Evolutionary conservation across 2,888 invertebrate genomes (phyloP), one percentile per base, ranked within the genome.

Genomic region (Marasmarcha lunaedactyla): DNA sequence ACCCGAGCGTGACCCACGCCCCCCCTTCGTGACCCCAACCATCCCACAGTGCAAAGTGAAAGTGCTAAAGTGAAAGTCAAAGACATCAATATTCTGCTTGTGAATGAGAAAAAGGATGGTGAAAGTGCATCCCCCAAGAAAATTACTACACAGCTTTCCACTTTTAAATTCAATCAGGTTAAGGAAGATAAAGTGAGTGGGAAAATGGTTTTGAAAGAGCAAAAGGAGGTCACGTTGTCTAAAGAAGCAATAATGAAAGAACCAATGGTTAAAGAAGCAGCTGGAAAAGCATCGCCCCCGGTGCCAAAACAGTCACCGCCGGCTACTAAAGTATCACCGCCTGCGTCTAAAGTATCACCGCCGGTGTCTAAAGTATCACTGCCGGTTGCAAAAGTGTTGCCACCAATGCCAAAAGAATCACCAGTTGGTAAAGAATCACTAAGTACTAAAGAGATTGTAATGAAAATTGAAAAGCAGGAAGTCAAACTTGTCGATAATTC

Each of bases 1-100:
- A 57, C 65, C 41, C 73, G 81, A 47, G 78, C 79, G 81, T 79
- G 81, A 79, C 81, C 71, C 69, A 68, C 74, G 67, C 57, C 62
- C 15, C 44, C 48, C 15, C 46, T 47, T 47, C 51, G 49, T 42
- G 47, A 46, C 43, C 45, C 39, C 36, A 42, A 33, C 44, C 33
- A 35, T 4, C 42, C 42, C 14, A 40, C 39, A 35, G 30, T 7
- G 4, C 4, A 20, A 5, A 20, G 20, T 5, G 20, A 20, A 20
- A 20, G 7, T 3, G 3, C 4, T 7, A 7, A 20, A 5, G 7
- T 5, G 7, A 20, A 20, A 20, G 20, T 20, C 4, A 20, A 20
- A 7, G 20, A 20, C 3, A 20, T 3, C 7, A 7, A 5, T 20
- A 20, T 20, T 20, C n/a, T n/a, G n/a, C n/a, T n/a, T n/a, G n/a